Evolutionary conservation across 2,888 invertebrate species (phyloP).

Genomic region (Rhagium mordax): DNA sequence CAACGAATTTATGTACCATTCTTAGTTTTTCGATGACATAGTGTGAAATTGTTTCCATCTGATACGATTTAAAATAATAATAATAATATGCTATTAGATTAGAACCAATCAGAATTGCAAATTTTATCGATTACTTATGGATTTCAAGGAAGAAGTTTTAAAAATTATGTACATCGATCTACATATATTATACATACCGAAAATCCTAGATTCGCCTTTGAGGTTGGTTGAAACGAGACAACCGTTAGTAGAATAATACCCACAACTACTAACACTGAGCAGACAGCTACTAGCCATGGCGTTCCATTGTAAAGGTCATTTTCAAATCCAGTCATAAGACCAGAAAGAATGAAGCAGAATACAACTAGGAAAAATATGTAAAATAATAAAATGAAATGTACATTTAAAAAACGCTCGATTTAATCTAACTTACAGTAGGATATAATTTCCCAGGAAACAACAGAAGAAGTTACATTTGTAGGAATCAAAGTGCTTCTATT

Average conservation of each 20-base stretch:
- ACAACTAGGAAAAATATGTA: constrained; percentile 59
- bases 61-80: no score
- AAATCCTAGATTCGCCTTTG: constrained; percentile 76
- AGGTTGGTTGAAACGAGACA: constrained; percentile 77
- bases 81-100: no score
- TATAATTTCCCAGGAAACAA: constrained; percentile 71
- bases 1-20: no score
- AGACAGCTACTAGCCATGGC: constrained; percentile 63
- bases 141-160: no score
- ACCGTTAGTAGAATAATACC: constrained; percentile 70
- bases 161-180: no score
- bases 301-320: constrained; percentile 65
- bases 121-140: no score
- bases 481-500: constrained; percentile 69
- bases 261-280: constrained; percentile 59
- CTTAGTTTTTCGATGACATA: no score
- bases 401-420: neutral
- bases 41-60: no score
- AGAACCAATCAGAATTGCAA: no score
- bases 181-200: constrained; percentile 73
- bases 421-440: constrained; percentile 70
- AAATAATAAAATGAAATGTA: constrained; percentile 12
- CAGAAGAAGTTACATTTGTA: constrained; percentile 69
- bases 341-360: constrained; percentile 64
- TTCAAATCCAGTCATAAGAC: constrained; percentile 63